phyloP scores from a whole-genome alignment of 2,888 invertebrate species.

The Euplagia quadripunctaria region DNA sequence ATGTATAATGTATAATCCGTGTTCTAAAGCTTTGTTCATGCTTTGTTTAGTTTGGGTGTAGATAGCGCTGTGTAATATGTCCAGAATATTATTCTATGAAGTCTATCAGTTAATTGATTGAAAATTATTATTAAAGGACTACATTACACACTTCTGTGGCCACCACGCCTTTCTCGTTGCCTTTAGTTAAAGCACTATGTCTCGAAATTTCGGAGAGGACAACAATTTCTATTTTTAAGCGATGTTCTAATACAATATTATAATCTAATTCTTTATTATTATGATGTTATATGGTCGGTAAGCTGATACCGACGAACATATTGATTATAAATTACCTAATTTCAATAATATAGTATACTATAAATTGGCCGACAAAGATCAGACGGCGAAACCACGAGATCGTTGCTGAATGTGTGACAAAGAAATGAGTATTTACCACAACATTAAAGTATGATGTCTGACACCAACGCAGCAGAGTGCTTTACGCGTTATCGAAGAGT shows the following conservation, averaged over 20 bases:
- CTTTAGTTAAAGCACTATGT: neutral
- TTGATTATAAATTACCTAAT: constrained; percentile 48
- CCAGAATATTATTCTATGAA: too few relatives aligned
- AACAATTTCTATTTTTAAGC: constrained; percentile 1
- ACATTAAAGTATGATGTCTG: too few relatives aligned
- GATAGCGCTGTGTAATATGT: too few relatives aligned
- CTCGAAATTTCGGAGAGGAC: neutral
- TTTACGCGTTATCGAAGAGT: too few relatives aligned
- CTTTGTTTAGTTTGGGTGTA: too few relatives aligned
- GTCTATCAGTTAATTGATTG: neutral
- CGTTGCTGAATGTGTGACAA: neutral
- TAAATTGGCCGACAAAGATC: constrained; percentile 49
- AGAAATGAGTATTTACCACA: neutral
- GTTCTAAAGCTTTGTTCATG: too few relatives aligned
- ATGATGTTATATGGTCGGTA: constrained; percentile 17
- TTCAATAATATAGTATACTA: constrained; percentile 35
- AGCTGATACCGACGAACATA: constrained; percentile 32
- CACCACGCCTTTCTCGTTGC: neutral
- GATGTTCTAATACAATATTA: constrained; percentile 12
- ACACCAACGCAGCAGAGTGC: too few relatives aligned
- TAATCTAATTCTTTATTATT: constrained; percentile 15
- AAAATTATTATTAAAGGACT: neutral
- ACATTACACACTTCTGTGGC: neutral
- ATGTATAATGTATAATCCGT: too few relatives aligned
- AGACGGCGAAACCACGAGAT: constrained; percentile 15